Evolutionary conservation across 2,113 vertebrate genomes (phyloP).

Genomic region (Variabilichromis moorii): DNA sequence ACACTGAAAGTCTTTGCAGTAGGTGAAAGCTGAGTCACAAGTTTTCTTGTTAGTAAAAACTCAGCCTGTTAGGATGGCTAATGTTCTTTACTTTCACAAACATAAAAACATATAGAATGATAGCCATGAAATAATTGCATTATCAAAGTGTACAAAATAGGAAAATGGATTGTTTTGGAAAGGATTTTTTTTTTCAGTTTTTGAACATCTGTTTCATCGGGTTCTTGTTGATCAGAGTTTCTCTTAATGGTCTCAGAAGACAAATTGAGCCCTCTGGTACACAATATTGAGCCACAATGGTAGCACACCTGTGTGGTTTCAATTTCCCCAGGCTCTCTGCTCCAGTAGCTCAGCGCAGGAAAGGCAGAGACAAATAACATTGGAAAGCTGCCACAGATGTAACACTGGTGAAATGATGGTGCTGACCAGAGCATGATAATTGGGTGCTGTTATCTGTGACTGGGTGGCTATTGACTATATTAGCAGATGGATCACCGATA

Average conservation of each 20-base stretch:
- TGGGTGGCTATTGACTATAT: conserved; percentile 21
- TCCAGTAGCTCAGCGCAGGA: background rate
- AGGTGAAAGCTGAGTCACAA: background rate
- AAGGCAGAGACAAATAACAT: conserved; percentile 11
- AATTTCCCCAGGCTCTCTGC: background rate
- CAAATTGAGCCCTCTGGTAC: background rate
- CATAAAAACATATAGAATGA: background rate
- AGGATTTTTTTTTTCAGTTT: background rate
- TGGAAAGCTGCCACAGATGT: conserved; percentile 19
- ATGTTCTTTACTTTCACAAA: background rate
- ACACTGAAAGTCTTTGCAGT: background rate
- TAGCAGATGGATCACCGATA: conserved; percentile 25
- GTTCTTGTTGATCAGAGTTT: conserved; percentile 7
- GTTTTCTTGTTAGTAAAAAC: background rate
- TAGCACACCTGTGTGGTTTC: conserved; percentile 11
- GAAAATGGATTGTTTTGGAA: background rate
- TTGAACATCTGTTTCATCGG: conserved; percentile 1
- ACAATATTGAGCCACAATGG: background rate
- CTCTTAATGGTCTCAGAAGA: conserved; percentile 7
- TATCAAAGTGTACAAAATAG: background rate
- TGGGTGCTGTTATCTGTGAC: conserved; percentile 20
- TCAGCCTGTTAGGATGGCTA: background rate
- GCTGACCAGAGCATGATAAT: conserved; percentile 26
- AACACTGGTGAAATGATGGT: conserved; percentile 14
- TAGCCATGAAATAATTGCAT: background rate